These are phyloP conservation scores for Isaurus tuberculatus DNA, from an alignment of 92 coral and sea anemone species.

Conservation along the genomic window DNA sequence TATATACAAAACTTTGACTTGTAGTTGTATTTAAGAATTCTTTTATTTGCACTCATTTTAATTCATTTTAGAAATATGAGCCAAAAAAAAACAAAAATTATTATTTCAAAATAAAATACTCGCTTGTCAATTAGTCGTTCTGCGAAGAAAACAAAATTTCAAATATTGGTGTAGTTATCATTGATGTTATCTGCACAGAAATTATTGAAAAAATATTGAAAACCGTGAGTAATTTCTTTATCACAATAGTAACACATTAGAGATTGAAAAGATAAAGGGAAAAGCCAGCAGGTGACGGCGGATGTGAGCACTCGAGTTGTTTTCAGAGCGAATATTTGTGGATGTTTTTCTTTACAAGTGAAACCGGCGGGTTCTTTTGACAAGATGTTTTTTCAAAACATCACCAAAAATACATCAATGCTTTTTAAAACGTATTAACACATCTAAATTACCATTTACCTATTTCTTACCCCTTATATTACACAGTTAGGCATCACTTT, in stretches of 20 bases:
- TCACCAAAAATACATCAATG: neutral
- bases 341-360: conserved; percentile 19
- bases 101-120: neutral
- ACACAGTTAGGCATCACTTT: neutral
- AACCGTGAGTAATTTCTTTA: neutral
- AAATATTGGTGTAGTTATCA: neutral
- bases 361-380: conserved; percentile 5
- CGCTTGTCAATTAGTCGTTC: neutral
- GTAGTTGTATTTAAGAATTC: neutral
- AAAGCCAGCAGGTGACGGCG: conserved; percentile 8
- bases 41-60: neutral
- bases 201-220: conserved; percentile 11
- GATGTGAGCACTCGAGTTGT: conserved; percentile 5
- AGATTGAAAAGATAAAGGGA: conserved; percentile 34
- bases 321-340: conserved; percentile 26
- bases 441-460: neutral
- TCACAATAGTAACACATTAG: conserved; percentile 33
- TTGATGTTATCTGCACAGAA: conserved; percentile 22
- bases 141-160: neutral
- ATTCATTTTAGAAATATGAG: no score
- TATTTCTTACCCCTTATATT: neutral
- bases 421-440: neutral
- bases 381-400: conserved; percentile 21
- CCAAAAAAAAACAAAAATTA: neutral
- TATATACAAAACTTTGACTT: neutral